Percentiles rank a stretch among this genome's conserved stretches.
phyloP scores from a whole-genome alignment of 1,140 invertebrate genomes.

The Zaprionus camerounensis region DNA sequence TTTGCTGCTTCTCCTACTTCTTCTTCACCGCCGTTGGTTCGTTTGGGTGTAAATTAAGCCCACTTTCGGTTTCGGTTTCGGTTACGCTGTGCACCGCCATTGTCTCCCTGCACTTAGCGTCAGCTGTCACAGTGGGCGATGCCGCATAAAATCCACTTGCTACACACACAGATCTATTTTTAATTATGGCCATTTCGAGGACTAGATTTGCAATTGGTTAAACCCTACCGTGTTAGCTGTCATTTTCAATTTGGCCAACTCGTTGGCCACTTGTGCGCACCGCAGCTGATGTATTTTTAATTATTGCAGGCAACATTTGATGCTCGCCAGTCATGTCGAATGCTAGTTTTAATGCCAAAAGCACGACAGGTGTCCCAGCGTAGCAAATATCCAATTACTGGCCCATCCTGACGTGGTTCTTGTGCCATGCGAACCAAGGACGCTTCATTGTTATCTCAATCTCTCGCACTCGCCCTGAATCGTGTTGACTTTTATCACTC shows the following conservation, averaged over 20 bases:
- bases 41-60: constrained; percentile 30
- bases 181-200: constrained; percentile 73
- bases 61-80: constrained; percentile 62
- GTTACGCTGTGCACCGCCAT: neutral
- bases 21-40: neutral
- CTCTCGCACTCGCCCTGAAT: constrained; percentile 26
- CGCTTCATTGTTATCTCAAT: constrained; percentile 62
- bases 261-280: constrained; percentile 34
- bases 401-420: neutral
- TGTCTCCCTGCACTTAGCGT: constrained; percentile 41
- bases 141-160: constrained; percentile 65
- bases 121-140: constrained; percentile 54
- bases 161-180: constrained; percentile 74
- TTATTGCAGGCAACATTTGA: constrained; percentile 38
- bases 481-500: constrained; percentile 48
- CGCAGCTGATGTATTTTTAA: constrained; percentile 73
- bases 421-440: constrained; percentile 55
- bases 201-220: constrained; percentile 35
- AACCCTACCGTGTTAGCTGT: constrained; percentile 42
- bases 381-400: neutral
- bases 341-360: neutral
- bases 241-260: constrained; percentile 62
- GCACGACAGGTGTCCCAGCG: neutral
- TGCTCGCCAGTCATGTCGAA: neutral
- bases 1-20: neutral